phyloP scores from a whole-genome alignment of 2,888 invertebrate species.

The Epinotia ramella region DNA sequence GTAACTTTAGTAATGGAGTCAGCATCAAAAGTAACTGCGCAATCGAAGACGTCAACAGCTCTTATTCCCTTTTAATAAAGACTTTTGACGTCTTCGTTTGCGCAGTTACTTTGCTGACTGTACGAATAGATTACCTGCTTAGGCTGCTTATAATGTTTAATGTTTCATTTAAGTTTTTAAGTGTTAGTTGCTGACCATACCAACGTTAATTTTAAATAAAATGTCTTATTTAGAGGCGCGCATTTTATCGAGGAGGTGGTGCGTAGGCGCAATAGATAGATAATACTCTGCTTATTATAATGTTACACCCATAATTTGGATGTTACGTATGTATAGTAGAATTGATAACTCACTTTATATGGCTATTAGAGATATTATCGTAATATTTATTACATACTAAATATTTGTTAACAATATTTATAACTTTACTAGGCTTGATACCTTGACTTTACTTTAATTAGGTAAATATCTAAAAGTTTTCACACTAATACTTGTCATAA shows the following conservation, averaged over 20 bases:
- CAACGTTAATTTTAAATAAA: constrained; percentile 49
- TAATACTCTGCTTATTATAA: constrained; percentile 50
- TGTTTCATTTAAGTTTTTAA: too few species aligned
- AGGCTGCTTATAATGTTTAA: too few species aligned
- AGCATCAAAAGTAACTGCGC: too few species aligned
- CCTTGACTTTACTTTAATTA: constrained; percentile 3
- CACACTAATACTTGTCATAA: too few species aligned
- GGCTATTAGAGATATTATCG: constrained; percentile 24
- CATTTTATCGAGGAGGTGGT: constrained; percentile 59
- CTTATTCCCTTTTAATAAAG: too few species aligned
- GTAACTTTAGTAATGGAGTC: too few species aligned
- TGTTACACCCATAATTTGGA: constrained; percentile 42
- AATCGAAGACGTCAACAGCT: too few species aligned
- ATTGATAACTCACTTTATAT: constrained; percentile 30
- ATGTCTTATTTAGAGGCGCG: constrained; percentile 53
- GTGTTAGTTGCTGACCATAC: constrained; percentile 17
- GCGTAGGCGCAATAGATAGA: constrained; percentile 61
- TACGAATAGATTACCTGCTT: too few species aligned
- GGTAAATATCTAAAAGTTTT: too few species aligned
- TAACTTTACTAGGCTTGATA: background rate
- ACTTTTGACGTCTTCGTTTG: too few species aligned
- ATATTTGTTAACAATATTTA: constrained; percentile 38
- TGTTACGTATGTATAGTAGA: constrained; percentile 29
- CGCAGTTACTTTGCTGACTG: too few species aligned
- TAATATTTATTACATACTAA: constrained; percentile 38